These are phyloP conservation scores for Ammospiza caudacuta DNA, from an alignment of 2,113 vertebrate species.

Conservation along the genomic window DNA sequence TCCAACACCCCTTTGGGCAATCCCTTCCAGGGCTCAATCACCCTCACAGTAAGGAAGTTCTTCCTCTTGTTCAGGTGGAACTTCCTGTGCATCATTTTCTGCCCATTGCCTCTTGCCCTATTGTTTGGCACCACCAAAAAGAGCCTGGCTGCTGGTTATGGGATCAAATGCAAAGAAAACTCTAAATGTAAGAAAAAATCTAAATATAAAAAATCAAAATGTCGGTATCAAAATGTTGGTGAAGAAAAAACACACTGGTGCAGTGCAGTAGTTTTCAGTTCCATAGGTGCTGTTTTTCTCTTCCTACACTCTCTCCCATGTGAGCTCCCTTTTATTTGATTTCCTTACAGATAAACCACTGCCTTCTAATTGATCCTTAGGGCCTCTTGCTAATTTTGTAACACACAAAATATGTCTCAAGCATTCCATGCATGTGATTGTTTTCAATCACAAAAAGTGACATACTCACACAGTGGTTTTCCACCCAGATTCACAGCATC, in stretches of 20 bases:
- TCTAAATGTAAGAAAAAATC: background rate
- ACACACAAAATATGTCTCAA: background rate
- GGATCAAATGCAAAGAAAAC: background rate
- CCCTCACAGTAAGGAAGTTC: background rate
- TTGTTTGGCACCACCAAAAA: background rate
- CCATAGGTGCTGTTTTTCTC: background rate
- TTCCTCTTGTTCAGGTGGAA: background rate
- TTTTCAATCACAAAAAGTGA: rapidly evolving
- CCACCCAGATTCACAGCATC: background rate
- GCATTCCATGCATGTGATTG: background rate
- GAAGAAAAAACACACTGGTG: background rate
- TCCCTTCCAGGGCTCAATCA: rapidly evolving
- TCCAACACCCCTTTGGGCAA: background rate
- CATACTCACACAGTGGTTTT: background rate
- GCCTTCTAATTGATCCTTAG: background rate
- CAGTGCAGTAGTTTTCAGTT: background rate
- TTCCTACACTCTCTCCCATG: background rate
- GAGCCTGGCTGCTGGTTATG: background rate
- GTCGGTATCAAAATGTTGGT: rapidly evolving
- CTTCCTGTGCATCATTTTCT: background rate
- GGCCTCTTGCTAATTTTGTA: background rate
- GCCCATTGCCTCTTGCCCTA: background rate
- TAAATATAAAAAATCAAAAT: background rate
- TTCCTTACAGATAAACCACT: background rate
- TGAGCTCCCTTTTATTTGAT: background rate